Evolutionary conservation across 2,888 invertebrate species (phyloP).

Genomic region (Drepana falcataria): DNA sequence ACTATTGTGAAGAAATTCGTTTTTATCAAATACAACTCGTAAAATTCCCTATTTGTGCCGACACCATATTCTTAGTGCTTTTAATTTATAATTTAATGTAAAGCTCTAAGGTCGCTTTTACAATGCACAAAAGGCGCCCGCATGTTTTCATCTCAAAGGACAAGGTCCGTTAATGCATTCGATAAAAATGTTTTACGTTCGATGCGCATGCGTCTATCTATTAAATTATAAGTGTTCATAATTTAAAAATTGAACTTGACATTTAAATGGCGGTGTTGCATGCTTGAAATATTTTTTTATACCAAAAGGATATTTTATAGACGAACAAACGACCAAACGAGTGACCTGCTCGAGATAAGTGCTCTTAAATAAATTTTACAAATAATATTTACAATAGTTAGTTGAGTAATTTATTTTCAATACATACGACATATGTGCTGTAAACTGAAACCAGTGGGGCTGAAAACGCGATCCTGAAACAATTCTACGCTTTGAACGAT

Average conservation of each 20-base stretch:
- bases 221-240: slow-evolving; percentile 15
- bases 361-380: slow-evolving; percentile 37
- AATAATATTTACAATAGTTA: slow-evolving; percentile 35
- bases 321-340: slow-evolving; percentile 45
- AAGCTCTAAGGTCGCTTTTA: slow-evolving; percentile 13
- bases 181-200: slow-evolving; percentile 25
- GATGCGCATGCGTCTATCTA: slow-evolving; percentile 16
- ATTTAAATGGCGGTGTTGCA: slow-evolving; percentile 29
- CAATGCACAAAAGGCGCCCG: slow-evolving; percentile 25
- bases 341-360: slow-evolving; percentile 43
- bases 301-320: slow-evolving; percentile 49
- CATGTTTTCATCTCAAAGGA: slow-evolving; percentile 29
- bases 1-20: slow-evolving; percentile 14
- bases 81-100: slow-evolving; percentile 13
- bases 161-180: slow-evolving; percentile 33
- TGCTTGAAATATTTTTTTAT: slow-evolving; percentile 31
- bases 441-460: slow-evolving; percentile 19
- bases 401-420: slow-evolving; percentile 28
- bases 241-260: slow-evolving; percentile 15
- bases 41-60: slow-evolving; percentile 1
- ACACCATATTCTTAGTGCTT: slow-evolving; percentile 6
- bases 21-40: slow-evolving; percentile 11
- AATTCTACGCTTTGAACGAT: slow-evolving; percentile 54
- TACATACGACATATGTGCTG: slow-evolving; percentile 26
- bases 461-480: slow-evolving; percentile 31